phyloP scores from a whole-genome alignment of 1,140 invertebrate genomes.

The Semibalanus balanoides region DNA sequence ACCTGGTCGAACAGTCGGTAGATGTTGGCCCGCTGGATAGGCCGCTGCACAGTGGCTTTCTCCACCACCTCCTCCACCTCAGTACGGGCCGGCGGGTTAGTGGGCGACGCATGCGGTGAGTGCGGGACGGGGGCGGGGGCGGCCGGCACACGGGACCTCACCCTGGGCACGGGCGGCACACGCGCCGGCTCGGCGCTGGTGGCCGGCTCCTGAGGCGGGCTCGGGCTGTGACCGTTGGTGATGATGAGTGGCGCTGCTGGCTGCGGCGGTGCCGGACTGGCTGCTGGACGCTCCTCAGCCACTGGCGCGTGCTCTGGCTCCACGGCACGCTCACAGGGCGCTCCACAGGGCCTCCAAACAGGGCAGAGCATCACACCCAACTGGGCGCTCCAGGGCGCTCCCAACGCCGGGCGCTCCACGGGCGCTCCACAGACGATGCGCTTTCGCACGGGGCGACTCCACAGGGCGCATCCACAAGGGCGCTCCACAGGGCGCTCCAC shows the following conservation, averaged over 20 bases:
- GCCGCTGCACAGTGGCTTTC: neutral
- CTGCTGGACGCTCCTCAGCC: neutral
- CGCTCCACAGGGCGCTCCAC: neutral
- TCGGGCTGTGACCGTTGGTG: no score
- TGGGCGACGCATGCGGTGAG: neutral
- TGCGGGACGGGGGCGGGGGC: no score
- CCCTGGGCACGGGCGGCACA: neutral
- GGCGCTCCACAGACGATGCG: no score
- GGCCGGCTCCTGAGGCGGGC: no score
- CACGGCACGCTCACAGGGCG: no score
- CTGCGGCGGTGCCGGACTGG: neutral
- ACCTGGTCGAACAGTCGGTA: neutral
- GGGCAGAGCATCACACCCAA: no score
- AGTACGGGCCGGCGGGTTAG: neutral
- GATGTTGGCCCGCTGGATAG: neutral
- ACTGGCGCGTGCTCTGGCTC: no score
- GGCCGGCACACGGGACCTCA: neutral
- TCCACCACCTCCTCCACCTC: neutral
- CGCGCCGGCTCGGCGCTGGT: neutral
- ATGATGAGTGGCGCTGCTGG: neutral
- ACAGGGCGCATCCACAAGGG: no score
- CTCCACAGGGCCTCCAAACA: no score
- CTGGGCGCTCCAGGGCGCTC: no score
- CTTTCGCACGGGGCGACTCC: no score
- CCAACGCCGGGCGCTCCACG: no score